These are phyloP conservation scores for Nyctibius grandis DNA, from an alignment of 2,797 vertebrate genomes.

Conservation along the genomic window DNA sequence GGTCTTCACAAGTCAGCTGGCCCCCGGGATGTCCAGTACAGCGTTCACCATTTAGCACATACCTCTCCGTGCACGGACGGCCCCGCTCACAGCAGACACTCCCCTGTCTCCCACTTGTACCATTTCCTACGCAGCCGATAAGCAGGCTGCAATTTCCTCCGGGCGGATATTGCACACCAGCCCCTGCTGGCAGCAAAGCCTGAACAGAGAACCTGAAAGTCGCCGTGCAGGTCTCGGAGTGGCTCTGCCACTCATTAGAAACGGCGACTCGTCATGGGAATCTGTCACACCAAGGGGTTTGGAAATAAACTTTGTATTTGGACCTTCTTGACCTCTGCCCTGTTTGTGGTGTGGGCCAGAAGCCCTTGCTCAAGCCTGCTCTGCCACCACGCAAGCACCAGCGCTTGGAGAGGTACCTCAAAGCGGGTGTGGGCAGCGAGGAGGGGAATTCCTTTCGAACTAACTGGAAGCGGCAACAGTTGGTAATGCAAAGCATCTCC, in stretches of 20 bases:
- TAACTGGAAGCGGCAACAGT: slow-evolving; percentile 24
- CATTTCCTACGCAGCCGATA: rapidly evolving
- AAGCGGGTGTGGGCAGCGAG: neutral
- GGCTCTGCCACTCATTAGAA: neutral
- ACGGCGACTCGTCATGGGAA: rapidly evolving
- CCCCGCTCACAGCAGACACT: rapidly evolving
- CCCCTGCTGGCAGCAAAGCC: neutral
- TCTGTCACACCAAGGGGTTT: neutral
- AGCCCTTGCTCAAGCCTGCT: neutral
- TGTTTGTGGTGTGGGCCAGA: rapidly evolving
- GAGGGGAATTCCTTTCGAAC: neutral
- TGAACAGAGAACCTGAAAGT: neutral
- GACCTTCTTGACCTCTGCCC: neutral
- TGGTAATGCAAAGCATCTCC: slow-evolving; percentile 9
- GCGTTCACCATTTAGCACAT: rapidly evolving
- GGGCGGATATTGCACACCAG: neutral
- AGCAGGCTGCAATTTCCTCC: neutral
- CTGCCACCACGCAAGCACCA: neutral
- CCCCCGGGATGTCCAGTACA: rapidly evolving
- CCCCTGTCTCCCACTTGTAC: neutral
- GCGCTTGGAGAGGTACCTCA: neutral
- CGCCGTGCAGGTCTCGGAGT: rapidly evolving
- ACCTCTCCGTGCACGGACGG: neutral
- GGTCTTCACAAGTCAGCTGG: neutral
- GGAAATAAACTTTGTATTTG: neutral